phyloP scores from a whole-genome alignment of 2,113 vertebrate species.

The Petrocephalus microphthalmus region DNA sequence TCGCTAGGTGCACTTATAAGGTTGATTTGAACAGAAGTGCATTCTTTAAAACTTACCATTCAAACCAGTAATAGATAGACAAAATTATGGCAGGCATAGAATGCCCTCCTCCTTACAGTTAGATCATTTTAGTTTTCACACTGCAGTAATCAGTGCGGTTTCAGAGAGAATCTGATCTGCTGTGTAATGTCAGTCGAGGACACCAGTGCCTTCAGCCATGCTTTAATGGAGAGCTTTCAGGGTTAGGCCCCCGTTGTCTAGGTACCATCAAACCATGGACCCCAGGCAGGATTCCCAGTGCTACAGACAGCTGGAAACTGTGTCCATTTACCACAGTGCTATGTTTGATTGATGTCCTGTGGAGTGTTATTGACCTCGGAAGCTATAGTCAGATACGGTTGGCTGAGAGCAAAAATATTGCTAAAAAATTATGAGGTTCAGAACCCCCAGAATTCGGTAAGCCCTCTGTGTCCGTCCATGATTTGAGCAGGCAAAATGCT shows the following conservation, averaged over 20 bases:
- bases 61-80: not conserved
- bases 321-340: not conserved
- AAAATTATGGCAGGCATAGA: not conserved
- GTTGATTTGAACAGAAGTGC: not conserved
- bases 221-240: not conserved
- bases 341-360: not conserved
- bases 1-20: not conserved
- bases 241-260: not conserved
- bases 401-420: not conserved
- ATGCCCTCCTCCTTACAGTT: not conserved
- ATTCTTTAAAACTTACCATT: not conserved
- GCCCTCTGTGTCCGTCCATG: not conserved
- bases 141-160: not conserved
- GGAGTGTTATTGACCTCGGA: not conserved
- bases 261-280: not conserved
- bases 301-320: not conserved
- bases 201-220: not conserved
- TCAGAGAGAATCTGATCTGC: not conserved
- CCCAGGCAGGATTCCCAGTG: not conserved
- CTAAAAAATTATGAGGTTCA: not conserved
- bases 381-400: not conserved
- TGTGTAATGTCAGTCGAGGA: not conserved
- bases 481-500: not conserved
- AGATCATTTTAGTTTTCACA: not conserved
- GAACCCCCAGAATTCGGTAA: not conserved